Percentiles rank a stretch among this genome's conserved stretches.
Conservation (phyloP, 2,113 vertebrate genomes). For the Nipponia nippon region DNA sequence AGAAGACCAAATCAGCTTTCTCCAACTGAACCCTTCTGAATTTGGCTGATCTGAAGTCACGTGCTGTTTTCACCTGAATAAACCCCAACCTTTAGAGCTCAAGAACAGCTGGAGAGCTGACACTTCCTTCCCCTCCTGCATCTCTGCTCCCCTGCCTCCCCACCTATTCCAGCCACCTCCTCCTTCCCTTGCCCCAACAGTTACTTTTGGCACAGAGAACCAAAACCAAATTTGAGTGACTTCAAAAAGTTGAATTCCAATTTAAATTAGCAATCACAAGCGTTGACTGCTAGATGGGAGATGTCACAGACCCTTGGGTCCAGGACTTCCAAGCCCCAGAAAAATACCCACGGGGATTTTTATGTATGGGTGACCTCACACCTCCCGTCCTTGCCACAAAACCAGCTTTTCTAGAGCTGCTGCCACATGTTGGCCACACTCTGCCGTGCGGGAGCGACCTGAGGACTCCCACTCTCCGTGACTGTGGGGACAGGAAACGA, state of each 20-base stretch:
- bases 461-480: neutral
- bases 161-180: neutral
- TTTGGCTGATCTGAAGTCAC: neutral
- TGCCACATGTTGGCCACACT: accelerated
- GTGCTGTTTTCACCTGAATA: neutral
- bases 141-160: neutral
- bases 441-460: accelerated
- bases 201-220: neutral
- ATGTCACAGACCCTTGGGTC: too few relatives aligned
- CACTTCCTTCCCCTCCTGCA: neutral
- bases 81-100: neutral
- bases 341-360: neutral
- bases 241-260: neutral
- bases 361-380: neutral
- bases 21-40: neutral
- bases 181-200: neutral
- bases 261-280: neutral
- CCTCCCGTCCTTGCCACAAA: neutral
- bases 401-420: neutral
- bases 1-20: neutral
- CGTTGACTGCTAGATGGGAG: neutral
- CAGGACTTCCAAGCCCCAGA: neutral
- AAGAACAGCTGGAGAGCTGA: accelerated
- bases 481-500: neutral
- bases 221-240: neutral